Evolutionary conservation across 2,113 vertebrate species (phyloP), one percentile per base, ranked within the genome.

Genomic region (Plecotus auritus): DNA sequence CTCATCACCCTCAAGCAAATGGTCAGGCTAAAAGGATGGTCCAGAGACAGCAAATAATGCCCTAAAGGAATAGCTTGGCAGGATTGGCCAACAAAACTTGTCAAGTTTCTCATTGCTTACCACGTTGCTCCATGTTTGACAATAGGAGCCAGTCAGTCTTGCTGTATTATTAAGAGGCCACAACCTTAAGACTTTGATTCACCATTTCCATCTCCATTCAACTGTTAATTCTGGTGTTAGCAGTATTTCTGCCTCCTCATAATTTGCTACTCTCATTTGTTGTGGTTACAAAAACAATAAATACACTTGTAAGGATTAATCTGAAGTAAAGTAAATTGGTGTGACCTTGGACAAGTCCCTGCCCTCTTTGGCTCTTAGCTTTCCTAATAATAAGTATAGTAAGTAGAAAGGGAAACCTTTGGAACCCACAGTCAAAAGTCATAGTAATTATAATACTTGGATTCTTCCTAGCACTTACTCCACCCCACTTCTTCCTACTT

Each of bases 331-430:
- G 23, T 59, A 59, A 59, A 59, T 97, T 9, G 49, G 45, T 78
- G 7, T 85, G 76, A 96, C 14, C 37, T n/a, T 97, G 95, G 96
- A 96, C 93, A 96, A 97, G 84, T 64, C 96, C 88, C 96, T 97
- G 96, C 72, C 93, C 28, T 95, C 66, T 96, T 54, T 56, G 37
- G 84, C 59, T 90, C 96, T 96, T 96, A 96, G 40, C 94, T 96
- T 93, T 88, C 82, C 74, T 94, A 81, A 83, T 56, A 82, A 64
- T 72, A 90, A 86, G 28, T 82, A 42, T 90, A 37, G 51, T 83
- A 81, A 66, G 64, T 42, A 8, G 28, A 86, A 92, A 40, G 40
- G 16, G 40, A 90, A 85, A 47, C 32, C 35, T 94, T 45, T 78
- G 42, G 61, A 92, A 14, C 18, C 30, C 61, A 56, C n/a, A 80